phyloP scores from a whole-genome alignment of 1,140 invertebrate genomes.

The Platorchestia sp. region DNA sequence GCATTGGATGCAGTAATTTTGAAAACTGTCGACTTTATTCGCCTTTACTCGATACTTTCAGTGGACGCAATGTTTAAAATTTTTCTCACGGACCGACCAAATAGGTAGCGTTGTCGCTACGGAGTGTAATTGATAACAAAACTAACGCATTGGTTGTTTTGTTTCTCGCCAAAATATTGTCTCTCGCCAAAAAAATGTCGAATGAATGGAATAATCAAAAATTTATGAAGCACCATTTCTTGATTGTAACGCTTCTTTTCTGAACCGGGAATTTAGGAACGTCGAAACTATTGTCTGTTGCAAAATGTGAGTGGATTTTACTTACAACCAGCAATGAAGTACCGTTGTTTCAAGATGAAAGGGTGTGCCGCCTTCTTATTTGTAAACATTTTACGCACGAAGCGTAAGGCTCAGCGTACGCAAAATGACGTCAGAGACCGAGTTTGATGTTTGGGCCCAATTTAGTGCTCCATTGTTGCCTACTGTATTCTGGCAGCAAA shows the following conservation, averaged over 20 bases:
- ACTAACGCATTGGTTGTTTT: no score
- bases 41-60: neutral
- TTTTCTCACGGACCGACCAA: no score
- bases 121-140: no score
- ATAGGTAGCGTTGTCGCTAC: no score
- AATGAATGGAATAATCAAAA: no score
- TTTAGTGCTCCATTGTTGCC: neutral
- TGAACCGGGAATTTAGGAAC: no score
- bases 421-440: neutral
- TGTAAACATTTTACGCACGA: neutral
- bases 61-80: neutral
- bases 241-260: no score
- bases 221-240: no score
- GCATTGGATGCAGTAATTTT: neutral
- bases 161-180: no score
- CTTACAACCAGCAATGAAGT: neutral
- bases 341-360: neutral
- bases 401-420: neutral
- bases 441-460: neutral
- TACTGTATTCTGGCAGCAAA: neutral
- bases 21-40: neutral
- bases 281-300: neutral
- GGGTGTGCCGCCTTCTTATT: neutral
- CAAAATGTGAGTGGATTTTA: neutral
- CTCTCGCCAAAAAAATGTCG: no score